These are phyloP conservation scores for Dryobates pubescens DNA, from an alignment of 2,797 vertebrate genomes.

Conservation along the genomic window DNA sequence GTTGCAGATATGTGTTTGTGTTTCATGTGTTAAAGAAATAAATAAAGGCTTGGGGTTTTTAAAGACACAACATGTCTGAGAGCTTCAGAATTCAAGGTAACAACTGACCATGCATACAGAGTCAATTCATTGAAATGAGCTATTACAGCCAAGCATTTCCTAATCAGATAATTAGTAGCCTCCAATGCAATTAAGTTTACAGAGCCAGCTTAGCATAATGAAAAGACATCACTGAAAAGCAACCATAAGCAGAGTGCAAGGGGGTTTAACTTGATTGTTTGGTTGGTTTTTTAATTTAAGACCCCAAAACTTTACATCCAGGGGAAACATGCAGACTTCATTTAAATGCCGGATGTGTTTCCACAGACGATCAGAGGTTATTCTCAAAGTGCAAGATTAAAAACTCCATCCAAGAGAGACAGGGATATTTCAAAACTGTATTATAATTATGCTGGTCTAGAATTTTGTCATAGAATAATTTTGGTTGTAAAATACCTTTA, in stretches of 20 bases:
- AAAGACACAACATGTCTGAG: neutral
- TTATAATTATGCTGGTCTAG: neutral
- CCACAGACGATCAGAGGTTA: slow-evolving; percentile 11
- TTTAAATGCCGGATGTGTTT: slow-evolving; percentile 15
- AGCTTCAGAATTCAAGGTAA: slow-evolving; percentile 20
- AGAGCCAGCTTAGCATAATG: slow-evolving; percentile 24
- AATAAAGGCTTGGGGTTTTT: no score
- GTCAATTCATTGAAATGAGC: slow-evolving; percentile 39
- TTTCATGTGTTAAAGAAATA: neutral
- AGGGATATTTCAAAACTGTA: slow-evolving; percentile 12
- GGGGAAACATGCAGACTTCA: neutral
- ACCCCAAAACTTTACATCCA: neutral
- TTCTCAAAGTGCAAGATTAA: slow-evolving; percentile 14
- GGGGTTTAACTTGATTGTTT: slow-evolving; percentile 8
- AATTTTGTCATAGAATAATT: no score
- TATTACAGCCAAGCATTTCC: slow-evolving; percentile 38
- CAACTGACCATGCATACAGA: slow-evolving; percentile 8
- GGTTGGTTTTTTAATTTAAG: neutral
- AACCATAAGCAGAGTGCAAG: slow-evolving; percentile 4
- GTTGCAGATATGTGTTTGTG: neutral
- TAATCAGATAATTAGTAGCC: slow-evolving; percentile 61
- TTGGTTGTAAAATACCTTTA: no score
- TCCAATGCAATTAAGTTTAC: slow-evolving; percentile 53
- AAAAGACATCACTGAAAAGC: slow-evolving; percentile 32
- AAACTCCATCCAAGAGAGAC: neutral